Evolutionary conservation across 2,797 vertebrate genomes (phyloP).

Genomic region (Gymnodraco acuticeps): DNA sequence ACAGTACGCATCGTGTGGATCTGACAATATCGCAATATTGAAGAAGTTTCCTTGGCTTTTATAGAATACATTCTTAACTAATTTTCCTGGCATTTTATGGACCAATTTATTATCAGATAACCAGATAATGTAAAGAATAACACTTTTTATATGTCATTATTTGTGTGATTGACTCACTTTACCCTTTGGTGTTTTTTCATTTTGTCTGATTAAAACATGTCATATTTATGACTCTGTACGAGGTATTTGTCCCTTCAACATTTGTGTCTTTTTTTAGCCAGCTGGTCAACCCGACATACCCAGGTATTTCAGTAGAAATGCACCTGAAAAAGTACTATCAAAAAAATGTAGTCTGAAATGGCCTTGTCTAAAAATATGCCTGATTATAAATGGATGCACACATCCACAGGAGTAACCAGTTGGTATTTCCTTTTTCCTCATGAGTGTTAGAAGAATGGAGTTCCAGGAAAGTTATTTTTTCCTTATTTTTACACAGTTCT

Average conservation of each 20-base stretch:
- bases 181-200: conserved; percentile 2
- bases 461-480: conserved; percentile 16
- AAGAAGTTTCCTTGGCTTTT: neutral
- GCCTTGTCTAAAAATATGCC: conserved; percentile 37
- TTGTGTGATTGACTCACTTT: neutral
- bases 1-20: neutral
- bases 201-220: neutral
- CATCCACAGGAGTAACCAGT: conserved; percentile 22
- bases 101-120: neutral
- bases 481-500: neutral
- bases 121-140: neutral
- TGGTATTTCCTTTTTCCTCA: conserved; percentile 48
- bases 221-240: neutral
- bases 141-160: neutral
- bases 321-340: neutral
- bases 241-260: conserved; percentile 4
- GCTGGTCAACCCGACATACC: neutral
- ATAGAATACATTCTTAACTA: neutral
- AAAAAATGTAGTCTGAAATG: conserved; percentile 7
- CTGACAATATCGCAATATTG: neutral
- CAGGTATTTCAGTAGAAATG: conserved; percentile 15
- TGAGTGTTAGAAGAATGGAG: conserved; percentile 32
- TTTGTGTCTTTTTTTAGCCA: conserved; percentile 15
- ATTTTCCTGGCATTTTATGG: neutral
- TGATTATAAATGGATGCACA: conserved; percentile 29